Evolutionary conservation across 2,797 vertebrate species (phyloP).

Genomic region (Molossus alvarezi): DNA sequence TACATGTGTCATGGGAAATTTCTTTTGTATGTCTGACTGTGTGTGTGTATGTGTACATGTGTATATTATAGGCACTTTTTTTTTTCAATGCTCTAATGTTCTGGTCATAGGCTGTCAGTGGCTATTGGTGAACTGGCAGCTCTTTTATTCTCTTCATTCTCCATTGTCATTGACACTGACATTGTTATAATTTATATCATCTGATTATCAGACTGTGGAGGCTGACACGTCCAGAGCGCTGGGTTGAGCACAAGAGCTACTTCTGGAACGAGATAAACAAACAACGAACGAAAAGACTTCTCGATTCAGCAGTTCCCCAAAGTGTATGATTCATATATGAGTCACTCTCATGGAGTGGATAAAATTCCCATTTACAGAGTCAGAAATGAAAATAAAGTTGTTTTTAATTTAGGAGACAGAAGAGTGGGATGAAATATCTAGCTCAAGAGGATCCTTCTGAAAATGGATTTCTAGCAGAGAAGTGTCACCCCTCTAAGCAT

Average conservation of each 20-base stretch:
- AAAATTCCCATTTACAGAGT: conserved; percentile 67
- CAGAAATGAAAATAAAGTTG: conserved; percentile 82
- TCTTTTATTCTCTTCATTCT: conserved; percentile 36
- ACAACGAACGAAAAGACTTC: conserved; percentile 70
- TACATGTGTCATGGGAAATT: neutral
- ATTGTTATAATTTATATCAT: conserved; percentile 75
- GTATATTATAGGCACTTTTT: too few relatives aligned
- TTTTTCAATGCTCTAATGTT: neutral
- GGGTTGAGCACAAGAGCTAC: neutral
- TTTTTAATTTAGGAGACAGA: conserved; percentile 85
- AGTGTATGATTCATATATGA: conserved; percentile 72
- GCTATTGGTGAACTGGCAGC: neutral
- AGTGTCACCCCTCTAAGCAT: conserved; percentile 64
- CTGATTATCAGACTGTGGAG: conserved; percentile 65
- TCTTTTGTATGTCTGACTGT: neutral
- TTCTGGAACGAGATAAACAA: conserved; percentile 73
- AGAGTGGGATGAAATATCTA: conserved; percentile 64
- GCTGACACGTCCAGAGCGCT: conserved; percentile 6
- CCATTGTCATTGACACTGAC: conserved; percentile 23
- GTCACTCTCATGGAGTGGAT: conserved; percentile 73
- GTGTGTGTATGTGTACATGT: neutral
- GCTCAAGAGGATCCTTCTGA: conserved; percentile 74
- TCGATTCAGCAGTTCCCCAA: conserved; percentile 50
- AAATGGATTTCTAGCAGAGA: conserved; percentile 74
- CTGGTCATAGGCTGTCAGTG: neutral